A percentile compares a stretch with the other conserved stretches of the same genome.
phyloP scores from a whole-genome alignment of 2,888 invertebrate species.

The Dryocosmus kuriphilus region DNA sequence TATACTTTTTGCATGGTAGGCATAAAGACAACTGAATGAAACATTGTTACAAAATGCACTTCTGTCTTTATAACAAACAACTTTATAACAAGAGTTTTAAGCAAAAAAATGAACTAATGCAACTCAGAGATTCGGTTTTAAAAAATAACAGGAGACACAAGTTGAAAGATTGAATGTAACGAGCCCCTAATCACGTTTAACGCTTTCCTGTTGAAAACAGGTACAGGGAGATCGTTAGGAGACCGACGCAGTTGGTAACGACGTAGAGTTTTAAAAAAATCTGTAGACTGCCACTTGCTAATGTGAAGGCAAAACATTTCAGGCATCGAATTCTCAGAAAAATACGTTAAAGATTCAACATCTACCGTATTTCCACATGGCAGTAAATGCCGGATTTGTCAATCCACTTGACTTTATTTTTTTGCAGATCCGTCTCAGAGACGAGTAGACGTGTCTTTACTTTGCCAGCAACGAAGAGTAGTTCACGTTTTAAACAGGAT shows the following conservation, averaged over 20 bases:
- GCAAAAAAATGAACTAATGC: no score
- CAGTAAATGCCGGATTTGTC: conserved; percentile 11
- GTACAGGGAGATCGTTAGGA: conserved; percentile 18
- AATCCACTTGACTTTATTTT: conserved; percentile 18
- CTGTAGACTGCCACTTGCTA: conserved; percentile 2
- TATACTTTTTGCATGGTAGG: no score
- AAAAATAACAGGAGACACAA: not conserved
- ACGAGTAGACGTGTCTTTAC: not conserved
- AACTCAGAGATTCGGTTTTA: not conserved
- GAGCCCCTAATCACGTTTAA: conserved; percentile 24
- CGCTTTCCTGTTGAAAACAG: conserved; percentile 15
- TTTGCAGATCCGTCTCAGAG: not conserved
- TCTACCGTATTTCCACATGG: not conserved
- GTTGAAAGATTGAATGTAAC: not conserved
- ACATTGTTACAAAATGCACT: no score
- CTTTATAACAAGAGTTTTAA: no score
- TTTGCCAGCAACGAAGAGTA: conserved; percentile 2
- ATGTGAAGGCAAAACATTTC: conserved; percentile 1
- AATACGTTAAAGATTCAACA: conserved; percentile 1
- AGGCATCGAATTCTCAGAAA: not conserved
- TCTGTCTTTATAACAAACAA: no score
- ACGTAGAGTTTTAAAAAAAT: conserved; percentile 5
- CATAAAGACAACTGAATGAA: no score
- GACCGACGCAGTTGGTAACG: not conserved
- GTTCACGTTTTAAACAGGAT: conserved; percentile 9